Evolutionary conservation across 2,797 vertebrate genomes (phyloP), one percentile per base, ranked within the genome.

Genomic region (Trachops cirrhosus): DNA sequence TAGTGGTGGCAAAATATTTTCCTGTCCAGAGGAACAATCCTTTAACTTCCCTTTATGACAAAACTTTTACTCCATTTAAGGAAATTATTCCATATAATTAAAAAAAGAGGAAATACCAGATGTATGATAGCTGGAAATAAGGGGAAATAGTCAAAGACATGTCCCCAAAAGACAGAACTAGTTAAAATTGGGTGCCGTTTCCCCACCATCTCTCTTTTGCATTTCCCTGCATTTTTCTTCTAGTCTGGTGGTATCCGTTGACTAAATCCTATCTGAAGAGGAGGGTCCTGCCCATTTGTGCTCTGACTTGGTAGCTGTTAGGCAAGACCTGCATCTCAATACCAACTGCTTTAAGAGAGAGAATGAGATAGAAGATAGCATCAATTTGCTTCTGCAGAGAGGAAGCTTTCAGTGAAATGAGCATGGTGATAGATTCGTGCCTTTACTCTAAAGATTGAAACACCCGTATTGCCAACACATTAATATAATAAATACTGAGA

Each of bases 401-500:
- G 74, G 62, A 74, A 79, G 6, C 44, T 92, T 59, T 88, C 41
- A 59, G 41, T 78, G 70, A 95, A 96, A 87, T 57, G 50, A 91
- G 37, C 52, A 50, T 52, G 82, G 57, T 79, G 78, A 86, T 71
- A 90, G 54, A 92, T 89, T 67, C 44, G 50, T 62, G n/a, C 54
- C 83, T 78, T 85, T 91, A 15, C 87, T 37, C 3, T 78, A 67
- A 89, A 93, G 52, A 84, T 12, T 11, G 67, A 93, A 95, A 79
- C 41, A 41, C 37, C 21, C 59, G 3, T 21, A 24, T 46, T 67
- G 87, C 67, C 83, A 95, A 71, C n/a, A 80, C 48, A 71, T 80
- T 92, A 88, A 85, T 48, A 78, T 78, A 94, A 91, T 96, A 94
- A 95, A 86, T 74, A 82, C 19, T 32, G 75, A 97, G 67, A 46